Base-by-base conservation (phyloP, 2,888 invertebrate species). In the Ectemnius lituratus region DNA sequence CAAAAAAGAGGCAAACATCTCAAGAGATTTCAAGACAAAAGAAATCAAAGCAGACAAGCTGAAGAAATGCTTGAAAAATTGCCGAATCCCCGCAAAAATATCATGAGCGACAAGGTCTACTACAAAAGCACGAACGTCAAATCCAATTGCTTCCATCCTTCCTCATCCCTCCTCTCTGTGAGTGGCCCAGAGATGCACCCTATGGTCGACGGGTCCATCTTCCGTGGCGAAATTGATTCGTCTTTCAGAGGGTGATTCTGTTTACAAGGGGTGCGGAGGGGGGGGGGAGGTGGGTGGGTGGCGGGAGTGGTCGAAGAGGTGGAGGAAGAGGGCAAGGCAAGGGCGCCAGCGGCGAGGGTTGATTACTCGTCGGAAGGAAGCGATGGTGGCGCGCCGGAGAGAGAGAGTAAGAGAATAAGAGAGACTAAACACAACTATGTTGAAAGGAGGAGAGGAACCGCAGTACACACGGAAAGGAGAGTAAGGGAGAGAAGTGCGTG, bases 221-320 rank as follows among this genome's bases (percentile, higher is more conserved):
- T 23, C 67, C 62, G 70, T 60, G 46, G 66, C 73, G 72, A 77
- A 83, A 82, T 83, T 81, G 76, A 81, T 83, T 82, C 79, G 80
- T 79, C 77, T 81, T 71, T 75, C 75, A 60, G 81, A 79, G 86
- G 82, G 86, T 82, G 82, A 82, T 83, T 83, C 81, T 81, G 75
- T 83, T 83, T 82, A 79, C 81, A 72, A 68, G 73, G 52, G 62
- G 46, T 62, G 58, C 46, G 46, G 20, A 3, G 23, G 23, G 23
- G 2, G 23, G 23, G 2, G 23, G 23, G 46, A 18, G 23, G 23
- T 2, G 23, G 2, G 23, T 2, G 2, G 23, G 23, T 3, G 23
- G 3, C 23, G 23, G 23, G 23, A 23, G 23, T 2, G 23, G 23
- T 2, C 23, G 23, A 23, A 2, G 23, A 23, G 23, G 23, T 3